phyloP scores from a whole-genome alignment of 2,888 invertebrate species.

The Autographa pulchrina region DNA sequence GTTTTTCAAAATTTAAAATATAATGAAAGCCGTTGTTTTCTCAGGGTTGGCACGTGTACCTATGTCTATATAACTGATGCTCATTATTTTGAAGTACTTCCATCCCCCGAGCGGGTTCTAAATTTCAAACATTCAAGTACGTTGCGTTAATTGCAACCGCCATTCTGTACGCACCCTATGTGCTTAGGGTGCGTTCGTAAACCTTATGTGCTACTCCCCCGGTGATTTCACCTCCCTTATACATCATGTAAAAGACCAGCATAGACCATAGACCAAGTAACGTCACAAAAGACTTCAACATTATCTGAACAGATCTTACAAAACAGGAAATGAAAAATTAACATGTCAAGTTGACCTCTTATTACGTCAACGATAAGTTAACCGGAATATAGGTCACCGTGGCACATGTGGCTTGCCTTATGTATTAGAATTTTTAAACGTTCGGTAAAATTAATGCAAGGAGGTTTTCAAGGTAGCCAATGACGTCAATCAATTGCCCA shows the following conservation, averaged over 20 bases:
- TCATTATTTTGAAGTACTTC: constrained; percentile 67
- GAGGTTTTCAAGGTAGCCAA: constrained; percentile 40
- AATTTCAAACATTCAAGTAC: constrained; percentile 58
- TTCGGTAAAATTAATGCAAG: constrained; percentile 32
- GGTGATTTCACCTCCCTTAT: constrained; percentile 36
- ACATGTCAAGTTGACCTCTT: constrained; percentile 18
- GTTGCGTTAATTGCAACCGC: constrained; percentile 67
- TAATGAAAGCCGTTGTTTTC: background rate
- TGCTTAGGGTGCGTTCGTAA: constrained; percentile 55
- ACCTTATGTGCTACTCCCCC: constrained; percentile 53
- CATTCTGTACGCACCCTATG: constrained; percentile 63
- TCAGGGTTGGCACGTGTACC: constrained; percentile 8
- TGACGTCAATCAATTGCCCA: constrained; percentile 40
- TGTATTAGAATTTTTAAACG: constrained; percentile 13
- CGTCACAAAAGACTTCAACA: constrained; percentile 12
- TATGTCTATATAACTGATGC: constrained; percentile 42
- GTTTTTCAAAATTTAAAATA: background rate
- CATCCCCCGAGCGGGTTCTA: constrained; percentile 45
- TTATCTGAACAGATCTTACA: background rate
- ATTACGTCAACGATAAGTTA: constrained; percentile 29
- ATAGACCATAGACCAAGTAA: constrained; percentile 39
- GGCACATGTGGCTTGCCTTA: constrained; percentile 13
- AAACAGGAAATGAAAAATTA: constrained; percentile 30
- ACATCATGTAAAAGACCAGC: constrained; percentile 34
- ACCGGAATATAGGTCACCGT: constrained; percentile 35